Conservation (phyloP, 1,140 invertebrate genomes). For the Drosophila teissieri region DNA sequence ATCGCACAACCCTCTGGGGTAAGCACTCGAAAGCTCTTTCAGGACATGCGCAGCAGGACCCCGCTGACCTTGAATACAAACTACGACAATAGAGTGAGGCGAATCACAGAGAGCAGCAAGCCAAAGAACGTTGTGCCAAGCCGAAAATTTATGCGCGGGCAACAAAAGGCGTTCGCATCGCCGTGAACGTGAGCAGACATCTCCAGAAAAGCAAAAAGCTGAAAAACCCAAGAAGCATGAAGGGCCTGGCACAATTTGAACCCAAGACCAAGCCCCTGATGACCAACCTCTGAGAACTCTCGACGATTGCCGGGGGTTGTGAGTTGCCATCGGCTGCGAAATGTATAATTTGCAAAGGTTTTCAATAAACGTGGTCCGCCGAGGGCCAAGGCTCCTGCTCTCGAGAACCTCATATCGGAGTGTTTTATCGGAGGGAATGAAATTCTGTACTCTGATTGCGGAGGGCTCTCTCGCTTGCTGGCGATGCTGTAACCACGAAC, state of each 20-base stretch:
- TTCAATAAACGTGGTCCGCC: conserved; percentile 40
- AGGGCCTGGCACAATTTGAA: conserved; percentile 55
- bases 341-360: conserved; percentile 74
- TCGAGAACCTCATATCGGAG: conserved; percentile 59
- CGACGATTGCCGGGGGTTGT: conserved; percentile 59
- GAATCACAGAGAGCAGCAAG: conserved; percentile 38
- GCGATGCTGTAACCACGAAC: conserved; percentile 67
- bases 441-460: background rate
- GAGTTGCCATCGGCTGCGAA: conserved; percentile 18
- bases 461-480: conserved; percentile 29
- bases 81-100: conserved; percentile 15
- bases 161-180: conserved; percentile 42
- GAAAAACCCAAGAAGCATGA: conserved; percentile 36
- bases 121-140: conserved; percentile 58
- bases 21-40: conserved; percentile 38
- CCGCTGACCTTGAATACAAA: conserved; percentile 56
- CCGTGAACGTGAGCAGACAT: conserved; percentile 15
- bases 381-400: conserved; percentile 7
- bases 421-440: conserved; percentile 17
- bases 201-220: background rate
- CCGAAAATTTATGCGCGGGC: conserved; percentile 32
- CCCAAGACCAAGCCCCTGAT: conserved; percentile 21
- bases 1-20: background rate
- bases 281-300: conserved; percentile 55
- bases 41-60: conserved; percentile 58